phyloP scores from a whole-genome alignment of 2,888 invertebrate genomes.

The Nymphalis c-album region DNA sequence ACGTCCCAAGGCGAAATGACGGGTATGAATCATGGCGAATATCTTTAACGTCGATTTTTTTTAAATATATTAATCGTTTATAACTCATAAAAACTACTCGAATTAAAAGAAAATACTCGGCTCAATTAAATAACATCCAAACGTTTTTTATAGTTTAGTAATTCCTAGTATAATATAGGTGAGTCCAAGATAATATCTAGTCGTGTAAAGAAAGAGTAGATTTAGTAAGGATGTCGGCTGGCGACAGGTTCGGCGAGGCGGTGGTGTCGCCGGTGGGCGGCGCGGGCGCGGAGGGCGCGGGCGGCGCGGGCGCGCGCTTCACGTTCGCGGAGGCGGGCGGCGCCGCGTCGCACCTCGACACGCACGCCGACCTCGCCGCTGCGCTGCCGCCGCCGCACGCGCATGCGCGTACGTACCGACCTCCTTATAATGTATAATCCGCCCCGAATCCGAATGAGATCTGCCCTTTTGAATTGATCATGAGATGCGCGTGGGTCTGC shows the following conservation, averaged over 20 bases:
- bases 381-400: constrained; percentile 62
- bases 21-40: constrained; percentile 69
- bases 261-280: constrained; percentile 92
- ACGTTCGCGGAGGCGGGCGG: constrained; percentile 82
- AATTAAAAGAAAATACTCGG: too few relatives aligned
- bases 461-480: too few relatives aligned
- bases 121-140: too few relatives aligned
- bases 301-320: constrained; percentile 86
- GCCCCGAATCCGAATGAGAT: too few relatives aligned
- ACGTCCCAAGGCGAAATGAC: constrained; percentile 90
- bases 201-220: not conserved
- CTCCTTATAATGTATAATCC: too few relatives aligned
- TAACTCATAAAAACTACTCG: too few relatives aligned
- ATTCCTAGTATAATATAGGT: too few relatives aligned
- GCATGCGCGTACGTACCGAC: constrained; percentile 33
- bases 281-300: constrained; percentile 73
- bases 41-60: not conserved
- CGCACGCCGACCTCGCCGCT: constrained; percentile 85
- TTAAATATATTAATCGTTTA: too few relatives aligned
- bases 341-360: constrained; percentile 87
- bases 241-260: constrained; percentile 88
- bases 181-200: too few relatives aligned
- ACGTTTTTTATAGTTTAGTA: too few relatives aligned
- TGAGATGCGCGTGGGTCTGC: too few relatives aligned
- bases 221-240: not conserved